Evolutionary conservation across 2,797 vertebrate genomes (phyloP).

Genomic region (Apodemus agrarius): DNA sequence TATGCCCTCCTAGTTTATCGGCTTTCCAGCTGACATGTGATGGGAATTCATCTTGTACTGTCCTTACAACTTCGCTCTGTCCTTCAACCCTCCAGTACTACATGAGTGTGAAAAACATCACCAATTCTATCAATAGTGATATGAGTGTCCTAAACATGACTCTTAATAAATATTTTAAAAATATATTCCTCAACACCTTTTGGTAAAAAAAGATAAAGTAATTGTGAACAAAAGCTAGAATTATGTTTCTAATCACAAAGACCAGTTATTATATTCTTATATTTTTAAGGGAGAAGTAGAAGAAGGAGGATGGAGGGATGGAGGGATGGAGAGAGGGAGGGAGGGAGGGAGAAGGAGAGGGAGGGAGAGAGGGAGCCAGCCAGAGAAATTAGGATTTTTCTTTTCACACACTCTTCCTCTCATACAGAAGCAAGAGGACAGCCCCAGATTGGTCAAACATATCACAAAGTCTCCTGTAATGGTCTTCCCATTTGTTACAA

Average conservation of each 20-base stretch:
- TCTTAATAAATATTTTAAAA: constrained; percentile 51
- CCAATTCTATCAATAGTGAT: background rate
- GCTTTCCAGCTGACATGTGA: background rate
- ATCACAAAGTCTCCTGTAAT: background rate
- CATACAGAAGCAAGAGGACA: background rate
- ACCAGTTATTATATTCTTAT: background rate
- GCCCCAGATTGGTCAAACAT: background rate
- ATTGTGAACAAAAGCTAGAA: constrained; percentile 10
- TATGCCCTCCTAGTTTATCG: background rate
- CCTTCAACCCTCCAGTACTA: background rate
- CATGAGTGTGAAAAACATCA: background rate
- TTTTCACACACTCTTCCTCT: background rate
- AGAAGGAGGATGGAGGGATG: fast-evolving
- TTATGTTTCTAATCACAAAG: background rate
- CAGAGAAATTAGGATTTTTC: constrained; percentile 25
- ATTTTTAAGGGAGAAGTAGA: background rate
- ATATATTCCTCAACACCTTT: background rate
- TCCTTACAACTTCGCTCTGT: background rate
- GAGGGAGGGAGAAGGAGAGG: fast-evolving
- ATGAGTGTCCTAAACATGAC: background rate
- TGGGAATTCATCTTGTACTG: background rate
- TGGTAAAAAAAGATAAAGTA: constrained; percentile 22
- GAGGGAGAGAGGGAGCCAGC: background rate
- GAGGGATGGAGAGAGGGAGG: no score
- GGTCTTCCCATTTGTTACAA: background rate